Base-by-base conservation (phyloP, 2,888 invertebrate species). In the Cephus nigrinus region DNA sequence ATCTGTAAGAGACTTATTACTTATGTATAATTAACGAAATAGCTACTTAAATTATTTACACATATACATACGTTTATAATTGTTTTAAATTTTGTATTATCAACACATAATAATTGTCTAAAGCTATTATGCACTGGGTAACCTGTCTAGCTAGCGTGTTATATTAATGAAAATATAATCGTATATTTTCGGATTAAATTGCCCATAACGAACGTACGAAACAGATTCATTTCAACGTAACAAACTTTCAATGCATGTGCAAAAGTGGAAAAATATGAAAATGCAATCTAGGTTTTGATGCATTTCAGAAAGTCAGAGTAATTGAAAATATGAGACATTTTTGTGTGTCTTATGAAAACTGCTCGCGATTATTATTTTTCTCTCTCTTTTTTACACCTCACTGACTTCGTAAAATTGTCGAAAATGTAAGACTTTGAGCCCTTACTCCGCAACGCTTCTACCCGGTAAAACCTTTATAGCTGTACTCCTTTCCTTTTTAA, bases 51-150 rank as follows among this genome's bases (percentile, higher is more conserved):
- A 72, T 79, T 86, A 86, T 87, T 78, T 87, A 88, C 87, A 88
- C 83, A 83, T 84, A 80, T 86, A 83, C 83, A 85, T 71, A 71
- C 71, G 71, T 71, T 71, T 31, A 71, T 71, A 71, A 79, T 74
- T 69, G 75, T 82, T 76, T 79, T 69, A 81, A 82, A 80, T 77
- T 78, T 82, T 75, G 79, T 76, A 40, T 23, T 36, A 79, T 76
- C 80, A 80, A 79, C 79, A 55, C 23, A 78, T 82, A 82, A 78
- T 82, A 82, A 36, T 75, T 75, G 69, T 78, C 68, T 78, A 77
- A 40, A 82, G 84, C 84, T 81, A 82, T 86, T 81, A 85, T 84
- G 80, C 82, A 82, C 82, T 84, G 83, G 83, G 78, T 80, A 75
- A 76, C 78, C 78, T 78, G 75, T 74, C 75, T 80, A 77, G 76